Conservation (phyloP, 2,113 vertebrate genomes). For the Pholis gunnellus region DNA sequence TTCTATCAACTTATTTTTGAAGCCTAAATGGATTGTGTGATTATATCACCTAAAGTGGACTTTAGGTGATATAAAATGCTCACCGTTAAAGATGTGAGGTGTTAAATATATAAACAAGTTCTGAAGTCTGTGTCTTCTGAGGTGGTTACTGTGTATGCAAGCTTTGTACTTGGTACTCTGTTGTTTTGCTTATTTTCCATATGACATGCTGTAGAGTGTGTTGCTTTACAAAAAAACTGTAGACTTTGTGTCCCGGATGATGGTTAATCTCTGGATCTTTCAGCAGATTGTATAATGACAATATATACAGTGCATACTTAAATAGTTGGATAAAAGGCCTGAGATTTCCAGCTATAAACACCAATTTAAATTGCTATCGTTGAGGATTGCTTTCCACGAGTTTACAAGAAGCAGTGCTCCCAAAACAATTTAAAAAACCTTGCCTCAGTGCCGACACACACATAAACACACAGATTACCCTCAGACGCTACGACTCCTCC, state of each 20-base stretch:
- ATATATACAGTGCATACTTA: background rate
- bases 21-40: constrained; percentile 50
- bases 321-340: constrained; percentile 4
- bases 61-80: constrained; percentile 18
- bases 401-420: constrained; percentile 48
- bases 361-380: constrained; percentile 35
- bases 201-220: background rate
- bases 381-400: constrained; percentile 4
- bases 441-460: constrained; percentile 19
- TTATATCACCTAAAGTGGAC: no score
- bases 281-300: background rate
- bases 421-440: constrained; percentile 47
- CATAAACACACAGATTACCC: constrained; percentile 55
- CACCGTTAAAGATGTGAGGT: background rate
- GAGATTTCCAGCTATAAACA: background rate
- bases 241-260: background rate
- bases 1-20: constrained; percentile 60
- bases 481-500: constrained; percentile 43
- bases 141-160: background rate
- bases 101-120: constrained; percentile 24
- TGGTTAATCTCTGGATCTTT: background rate
- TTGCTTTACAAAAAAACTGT: background rate
- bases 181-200: background rate
- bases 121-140: background rate
- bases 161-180: background rate